phyloP scores from a whole-genome alignment of 2,113 vertebrate species.

The Propithecus coquereli region DNA sequence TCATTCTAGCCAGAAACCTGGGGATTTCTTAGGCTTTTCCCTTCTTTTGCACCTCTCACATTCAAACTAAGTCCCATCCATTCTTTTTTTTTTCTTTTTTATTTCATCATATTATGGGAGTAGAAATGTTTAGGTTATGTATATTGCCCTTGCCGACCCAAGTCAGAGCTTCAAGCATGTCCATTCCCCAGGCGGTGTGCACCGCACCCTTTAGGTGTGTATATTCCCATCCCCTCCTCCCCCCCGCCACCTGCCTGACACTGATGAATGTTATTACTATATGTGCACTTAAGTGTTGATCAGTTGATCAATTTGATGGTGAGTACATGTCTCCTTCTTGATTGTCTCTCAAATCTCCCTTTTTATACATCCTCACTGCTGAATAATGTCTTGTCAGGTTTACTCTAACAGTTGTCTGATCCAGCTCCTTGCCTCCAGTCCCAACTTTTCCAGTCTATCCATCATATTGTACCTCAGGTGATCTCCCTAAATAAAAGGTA shows the following conservation, averaged over 20 bases:
- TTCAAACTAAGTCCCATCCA: neutral
- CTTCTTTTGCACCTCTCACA: neutral
- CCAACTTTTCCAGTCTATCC: neutral
- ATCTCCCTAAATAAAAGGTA: neutral
- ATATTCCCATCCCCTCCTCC: too few species aligned
- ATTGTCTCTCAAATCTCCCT: neutral
- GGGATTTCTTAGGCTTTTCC: neutral
- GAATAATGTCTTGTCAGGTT: neutral
- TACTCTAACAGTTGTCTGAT: neutral
- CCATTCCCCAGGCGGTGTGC: too few species aligned
- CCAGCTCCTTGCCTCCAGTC: neutral
- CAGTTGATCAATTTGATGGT: too few species aligned
- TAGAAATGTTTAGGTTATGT: too few species aligned
- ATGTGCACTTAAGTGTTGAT: too few species aligned
- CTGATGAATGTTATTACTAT: too few species aligned
- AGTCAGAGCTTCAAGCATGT: too few species aligned
- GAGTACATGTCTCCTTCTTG: neutral
- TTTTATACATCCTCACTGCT: neutral
- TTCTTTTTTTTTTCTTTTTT: neutral
- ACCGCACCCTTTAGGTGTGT: too few species aligned
- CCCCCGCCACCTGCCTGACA: too few species aligned
- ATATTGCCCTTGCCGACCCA: too few species aligned
- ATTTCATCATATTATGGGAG: too few species aligned
- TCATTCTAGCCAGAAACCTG: neutral
- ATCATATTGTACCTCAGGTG: neutral